Evolutionary conservation across 2,888 invertebrate genomes (phyloP).

Genomic region (Lobophora halterata): DNA sequence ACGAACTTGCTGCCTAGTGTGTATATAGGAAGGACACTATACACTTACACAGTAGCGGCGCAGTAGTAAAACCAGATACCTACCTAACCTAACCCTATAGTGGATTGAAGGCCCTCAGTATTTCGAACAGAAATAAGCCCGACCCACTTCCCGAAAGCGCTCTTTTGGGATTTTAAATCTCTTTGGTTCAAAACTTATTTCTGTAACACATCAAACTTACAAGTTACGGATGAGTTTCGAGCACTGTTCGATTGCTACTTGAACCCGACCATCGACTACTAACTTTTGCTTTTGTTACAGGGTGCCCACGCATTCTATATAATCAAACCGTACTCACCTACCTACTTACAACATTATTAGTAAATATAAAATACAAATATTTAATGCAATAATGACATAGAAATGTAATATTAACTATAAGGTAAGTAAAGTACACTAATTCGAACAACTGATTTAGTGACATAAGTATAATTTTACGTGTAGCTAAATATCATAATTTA

Average conservation of each 20-base stretch:
- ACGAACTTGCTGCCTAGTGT: too few relatives aligned
- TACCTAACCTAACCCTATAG: slow-evolving; percentile 17
- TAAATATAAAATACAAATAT: too few relatives aligned
- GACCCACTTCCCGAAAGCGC: slow-evolving; percentile 44
- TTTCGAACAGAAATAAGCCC: slow-evolving; percentile 38
- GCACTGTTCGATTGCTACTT: slow-evolving; percentile 11
- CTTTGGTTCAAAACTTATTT: slow-evolving; percentile 45
- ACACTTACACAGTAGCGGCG: background rate
- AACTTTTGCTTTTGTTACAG: slow-evolving; percentile 6
- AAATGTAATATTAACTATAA: too few relatives aligned
- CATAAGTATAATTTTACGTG: slow-evolving; percentile 10
- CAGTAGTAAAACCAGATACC: slow-evolving; percentile 17
- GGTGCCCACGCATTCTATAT: too few relatives aligned
- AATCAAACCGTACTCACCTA: too few relatives aligned
- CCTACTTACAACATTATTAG: too few relatives aligned
- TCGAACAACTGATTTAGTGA: too few relatives aligned
- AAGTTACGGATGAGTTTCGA: slow-evolving; percentile 41
- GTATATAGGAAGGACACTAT: too few relatives aligned
- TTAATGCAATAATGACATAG: too few relatives aligned
- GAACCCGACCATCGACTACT: slow-evolving; percentile 6
- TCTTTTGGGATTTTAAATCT: slow-evolving; percentile 49
- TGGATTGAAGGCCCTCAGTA: slow-evolving; percentile 25
- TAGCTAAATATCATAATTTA: slow-evolving; percentile 7
- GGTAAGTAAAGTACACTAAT: too few relatives aligned
- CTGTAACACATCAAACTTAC: slow-evolving; percentile 47